A percentile compares a stretch with the other conserved stretches of the same genome.
These are phyloP conservation scores for Panagrolaimus sp. DNA, from an alignment of 1,140 invertebrate genomes.

Conservation along the genomic window DNA sequence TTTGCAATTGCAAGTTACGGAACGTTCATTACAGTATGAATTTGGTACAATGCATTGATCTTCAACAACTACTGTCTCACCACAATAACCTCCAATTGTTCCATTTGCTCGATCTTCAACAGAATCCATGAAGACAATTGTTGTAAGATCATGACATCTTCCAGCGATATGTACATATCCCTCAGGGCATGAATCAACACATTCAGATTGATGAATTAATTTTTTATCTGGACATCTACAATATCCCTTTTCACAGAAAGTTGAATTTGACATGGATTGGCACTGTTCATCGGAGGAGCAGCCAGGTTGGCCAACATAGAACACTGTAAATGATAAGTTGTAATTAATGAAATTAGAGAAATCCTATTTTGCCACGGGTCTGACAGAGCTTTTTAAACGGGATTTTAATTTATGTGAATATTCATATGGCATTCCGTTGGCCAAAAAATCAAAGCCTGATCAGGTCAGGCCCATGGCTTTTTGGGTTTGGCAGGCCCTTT, in stretches of 20 bases:
- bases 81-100: constrained; percentile 55
- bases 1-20: constrained; percentile 55
- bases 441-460: too few relatives aligned
- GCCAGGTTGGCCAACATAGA: constrained; percentile 56
- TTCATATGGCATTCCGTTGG: not conserved
- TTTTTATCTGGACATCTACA: constrained; percentile 44
- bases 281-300: constrained; percentile 54
- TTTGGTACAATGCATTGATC: constrained; percentile 53
- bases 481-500: too few relatives aligned
- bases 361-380: not conserved
- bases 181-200: constrained; percentile 51
- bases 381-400: not conserved
- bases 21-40: constrained; percentile 54
- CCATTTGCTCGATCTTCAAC: constrained; percentile 55
- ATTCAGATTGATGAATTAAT: constrained; percentile 54
- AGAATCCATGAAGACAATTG: constrained; percentile 59
- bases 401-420: not conserved
- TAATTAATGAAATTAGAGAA: constrained; percentile 25
- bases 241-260: constrained; percentile 44
- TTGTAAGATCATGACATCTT: constrained; percentile 58
- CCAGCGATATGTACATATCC: constrained; percentile 59
- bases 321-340: constrained; percentile 30
- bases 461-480: too few relatives aligned
- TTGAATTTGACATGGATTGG: constrained; percentile 39
- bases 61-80: constrained; percentile 52